These are phyloP conservation scores for Cisticola juncidis DNA, from an alignment of 2,113 vertebrate genomes.

Conservation along the genomic window DNA sequence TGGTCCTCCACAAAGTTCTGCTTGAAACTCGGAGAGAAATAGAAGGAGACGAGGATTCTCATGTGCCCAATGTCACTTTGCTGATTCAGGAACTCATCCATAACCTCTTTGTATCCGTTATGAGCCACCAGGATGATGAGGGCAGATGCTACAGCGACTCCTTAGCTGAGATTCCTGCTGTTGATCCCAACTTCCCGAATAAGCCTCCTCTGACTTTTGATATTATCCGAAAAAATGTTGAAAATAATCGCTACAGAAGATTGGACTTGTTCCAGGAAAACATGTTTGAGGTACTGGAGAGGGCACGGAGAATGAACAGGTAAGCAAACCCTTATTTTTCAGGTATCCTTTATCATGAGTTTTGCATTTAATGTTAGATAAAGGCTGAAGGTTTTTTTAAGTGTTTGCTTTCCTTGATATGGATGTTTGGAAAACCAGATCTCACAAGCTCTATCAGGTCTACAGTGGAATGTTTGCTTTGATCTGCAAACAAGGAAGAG, in stretches of 20 bases:
- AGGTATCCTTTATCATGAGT: neutral
- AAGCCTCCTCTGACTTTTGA: constrained; percentile 92
- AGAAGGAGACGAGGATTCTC: constrained; percentile 93
- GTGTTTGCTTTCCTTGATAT: neutral
- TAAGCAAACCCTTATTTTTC: constrained; percentile 56
- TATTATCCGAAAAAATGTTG: constrained; percentile 91
- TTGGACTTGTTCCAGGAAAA: constrained; percentile 98
- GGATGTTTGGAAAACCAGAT: neutral
- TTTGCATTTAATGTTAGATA: neutral
- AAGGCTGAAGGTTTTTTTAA: neutral
- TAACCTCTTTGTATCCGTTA: constrained; percentile 97
- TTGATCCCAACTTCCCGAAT: constrained; percentile 85
- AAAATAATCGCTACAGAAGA: constrained; percentile 89
- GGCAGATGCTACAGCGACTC: constrained; percentile 99
- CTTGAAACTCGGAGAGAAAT: constrained; percentile 91
- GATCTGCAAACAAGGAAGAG: neutral
- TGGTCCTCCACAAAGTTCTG: constrained; percentile 93
- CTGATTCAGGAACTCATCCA: constrained; percentile 96
- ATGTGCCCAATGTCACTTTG: constrained; percentile 92
- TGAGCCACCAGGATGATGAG: constrained; percentile 97
- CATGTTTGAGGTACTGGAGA: constrained; percentile 98
- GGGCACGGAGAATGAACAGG: constrained; percentile 93
- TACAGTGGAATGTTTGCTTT: neutral
- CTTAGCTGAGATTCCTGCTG: constrained; percentile 91
- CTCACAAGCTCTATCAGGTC: neutral